These are phyloP conservation scores for Cinara cedri DNA, from an alignment of 2,888 invertebrate species.

Conservation along the genomic window DNA sequence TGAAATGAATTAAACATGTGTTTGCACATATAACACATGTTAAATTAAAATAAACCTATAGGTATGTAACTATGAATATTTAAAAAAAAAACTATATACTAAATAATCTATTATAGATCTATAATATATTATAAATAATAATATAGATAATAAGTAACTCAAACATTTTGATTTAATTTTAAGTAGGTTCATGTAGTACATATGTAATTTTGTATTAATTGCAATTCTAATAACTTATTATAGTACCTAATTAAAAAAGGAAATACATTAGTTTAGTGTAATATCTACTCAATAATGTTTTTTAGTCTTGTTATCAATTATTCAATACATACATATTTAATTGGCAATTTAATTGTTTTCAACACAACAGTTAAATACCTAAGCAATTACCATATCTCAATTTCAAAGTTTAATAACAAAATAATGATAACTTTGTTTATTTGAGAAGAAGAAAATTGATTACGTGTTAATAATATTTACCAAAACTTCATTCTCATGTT, in stretches of 20 bases:
- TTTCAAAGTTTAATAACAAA: conserved; percentile 22
- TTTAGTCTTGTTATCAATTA: not conserved
- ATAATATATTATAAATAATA: not conserved
- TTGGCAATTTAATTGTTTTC: conserved; percentile 7
- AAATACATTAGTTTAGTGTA: not conserved
- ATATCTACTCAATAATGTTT: not conserved
- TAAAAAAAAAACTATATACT: no score
- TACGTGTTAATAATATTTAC: conserved; percentile 62
- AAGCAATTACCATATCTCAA: not conserved
- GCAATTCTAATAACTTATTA: not conserved
- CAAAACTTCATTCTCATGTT: conserved; percentile 84
- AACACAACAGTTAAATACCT: not conserved
- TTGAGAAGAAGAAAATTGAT: not conserved
- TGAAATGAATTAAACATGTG: no score
- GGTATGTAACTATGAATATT: no score
- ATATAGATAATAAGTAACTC: not conserved
- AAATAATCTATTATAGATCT: no score
- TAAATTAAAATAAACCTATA: no score
- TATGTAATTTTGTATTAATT: not conserved
- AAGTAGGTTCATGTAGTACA: not conserved
- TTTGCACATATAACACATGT: no score
- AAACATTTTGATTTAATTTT: not conserved
- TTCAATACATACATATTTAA: conserved; percentile 11
- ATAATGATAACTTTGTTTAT: not conserved
- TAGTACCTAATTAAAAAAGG: conserved; percentile 1